These are phyloP conservation scores for Agrochola lota DNA, from an alignment of 2,888 invertebrate genomes.

Conservation along the genomic window DNA sequence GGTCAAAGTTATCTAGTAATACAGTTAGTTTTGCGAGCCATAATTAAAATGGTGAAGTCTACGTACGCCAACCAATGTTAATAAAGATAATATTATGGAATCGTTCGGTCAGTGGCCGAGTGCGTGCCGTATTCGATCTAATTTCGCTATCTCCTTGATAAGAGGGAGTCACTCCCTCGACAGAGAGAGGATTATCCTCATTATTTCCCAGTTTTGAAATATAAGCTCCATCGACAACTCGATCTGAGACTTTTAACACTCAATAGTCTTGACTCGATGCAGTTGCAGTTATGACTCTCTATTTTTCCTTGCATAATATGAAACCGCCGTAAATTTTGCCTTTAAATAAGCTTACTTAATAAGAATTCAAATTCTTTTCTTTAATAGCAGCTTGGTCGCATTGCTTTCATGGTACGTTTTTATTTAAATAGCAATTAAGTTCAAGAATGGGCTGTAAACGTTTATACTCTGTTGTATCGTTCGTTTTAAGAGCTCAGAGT, in stretches of 20 bases:
- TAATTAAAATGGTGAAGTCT: conserved; percentile 84
- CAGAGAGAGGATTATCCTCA: conserved; percentile 82
- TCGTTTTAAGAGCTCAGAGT: conserved; percentile 80
- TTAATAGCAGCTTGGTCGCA: conserved; percentile 78
- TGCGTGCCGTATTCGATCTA: conserved; percentile 82
- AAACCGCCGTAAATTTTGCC: conserved; percentile 71
- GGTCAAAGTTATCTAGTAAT: conserved; percentile 81
- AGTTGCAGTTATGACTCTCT: conserved; percentile 63
- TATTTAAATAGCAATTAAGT: conserved; percentile 89
- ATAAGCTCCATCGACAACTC: conserved; percentile 64
- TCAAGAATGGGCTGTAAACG: conserved; percentile 89
- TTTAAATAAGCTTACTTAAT: conserved; percentile 79
- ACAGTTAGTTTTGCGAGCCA: conserved; percentile 76
- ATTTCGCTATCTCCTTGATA: conserved; percentile 86
- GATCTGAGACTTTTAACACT: conserved; percentile 54
- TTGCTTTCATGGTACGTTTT: conserved; percentile 87
- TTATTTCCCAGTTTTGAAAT: conserved; percentile 82
- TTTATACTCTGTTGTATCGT: conserved; percentile 83
- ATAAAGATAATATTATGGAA: conserved; percentile 83
- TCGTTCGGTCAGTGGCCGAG: conserved; percentile 78
- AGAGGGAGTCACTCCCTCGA: conserved; percentile 79
- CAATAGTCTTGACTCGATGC: conserved; percentile 49
- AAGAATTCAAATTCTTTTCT: conserved; percentile 75
- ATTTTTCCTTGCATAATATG: conserved; percentile 72
- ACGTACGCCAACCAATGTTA: conserved; percentile 78